Evolutionary conservation across 2,888 invertebrate genomes (phyloP).

Genomic region (Perithous albicinctus): DNA sequence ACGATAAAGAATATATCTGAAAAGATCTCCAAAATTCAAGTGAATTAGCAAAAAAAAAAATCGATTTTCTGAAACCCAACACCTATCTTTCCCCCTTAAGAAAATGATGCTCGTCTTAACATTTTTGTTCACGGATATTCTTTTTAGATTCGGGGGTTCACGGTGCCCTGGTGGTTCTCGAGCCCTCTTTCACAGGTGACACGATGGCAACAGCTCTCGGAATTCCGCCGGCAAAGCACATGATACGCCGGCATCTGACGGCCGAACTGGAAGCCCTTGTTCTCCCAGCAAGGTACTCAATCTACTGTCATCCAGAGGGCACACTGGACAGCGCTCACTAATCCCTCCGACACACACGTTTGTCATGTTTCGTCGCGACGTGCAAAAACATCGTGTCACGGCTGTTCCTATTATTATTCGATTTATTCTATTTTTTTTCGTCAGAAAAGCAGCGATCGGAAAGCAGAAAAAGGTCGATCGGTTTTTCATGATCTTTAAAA

Average conservation of each 20-base stretch:
- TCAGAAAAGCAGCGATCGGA: background rate
- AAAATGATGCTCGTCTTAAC: background rate
- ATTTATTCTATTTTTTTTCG: background rate
- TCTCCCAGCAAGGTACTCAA: conserved; percentile 94
- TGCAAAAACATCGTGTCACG: conserved; percentile 19
- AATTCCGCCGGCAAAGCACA: conserved; percentile 96
- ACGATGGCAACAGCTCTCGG: conserved; percentile 97
- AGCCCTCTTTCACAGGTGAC: conserved; percentile 97
- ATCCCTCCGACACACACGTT: conserved; percentile 54
- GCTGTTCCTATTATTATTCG: conserved; percentile 33
- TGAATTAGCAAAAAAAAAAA: too few species aligned
- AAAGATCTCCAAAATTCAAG: too few species aligned
- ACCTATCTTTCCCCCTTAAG: too few species aligned
- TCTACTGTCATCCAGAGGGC: conserved; percentile 83
- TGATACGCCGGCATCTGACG: conserved; percentile 95
- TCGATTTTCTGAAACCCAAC: too few species aligned
- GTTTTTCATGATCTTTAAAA: conserved; percentile 1
- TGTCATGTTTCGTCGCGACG: conserved; percentile 33
- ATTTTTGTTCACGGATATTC: conserved; percentile 37
- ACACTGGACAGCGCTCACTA: conserved; percentile 82
- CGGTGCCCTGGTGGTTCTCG: conserved; percentile 96
- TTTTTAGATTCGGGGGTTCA: conserved; percentile 96
- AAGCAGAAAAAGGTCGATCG: conserved; percentile 23
- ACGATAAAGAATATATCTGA: too few species aligned
- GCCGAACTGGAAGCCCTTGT: conserved; percentile 96